These are phyloP conservation scores for Lasioglossum figueresi DNA, from an alignment of 2,888 invertebrate species.

Conservation along the genomic window DNA sequence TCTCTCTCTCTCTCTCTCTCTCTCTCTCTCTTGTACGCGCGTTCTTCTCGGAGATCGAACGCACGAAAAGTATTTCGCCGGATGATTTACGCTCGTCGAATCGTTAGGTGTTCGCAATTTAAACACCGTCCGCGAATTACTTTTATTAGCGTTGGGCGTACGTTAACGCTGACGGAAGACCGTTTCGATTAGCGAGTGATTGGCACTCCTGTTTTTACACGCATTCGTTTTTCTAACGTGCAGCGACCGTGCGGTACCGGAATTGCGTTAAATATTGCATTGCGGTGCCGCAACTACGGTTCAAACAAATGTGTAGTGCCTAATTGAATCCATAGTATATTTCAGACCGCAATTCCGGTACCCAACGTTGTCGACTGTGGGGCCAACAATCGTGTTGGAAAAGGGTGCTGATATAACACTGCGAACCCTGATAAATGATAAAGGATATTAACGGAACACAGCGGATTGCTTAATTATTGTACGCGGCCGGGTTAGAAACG, in stretches of 20 bases:
- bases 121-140: not conserved
- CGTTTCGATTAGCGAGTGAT: not conserved
- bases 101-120: not conserved
- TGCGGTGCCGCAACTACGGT: too few species aligned
- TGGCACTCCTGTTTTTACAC: not conserved
- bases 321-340: too few species aligned
- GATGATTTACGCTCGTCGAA: slow-evolving; percentile 6
- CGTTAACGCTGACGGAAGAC: not conserved
- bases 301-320: too few species aligned
- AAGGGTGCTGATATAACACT: not conserved
- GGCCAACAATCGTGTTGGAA: not conserved
- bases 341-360: too few species aligned
- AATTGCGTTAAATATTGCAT: too few species aligned
- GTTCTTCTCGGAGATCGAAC: not conserved
- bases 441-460: too few species aligned
- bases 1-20: not conserved
- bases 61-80: not conserved
- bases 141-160: not conserved
- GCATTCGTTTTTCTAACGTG: too few species aligned
- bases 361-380: not conserved
- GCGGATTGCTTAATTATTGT: not conserved
- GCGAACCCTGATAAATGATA: too few species aligned
- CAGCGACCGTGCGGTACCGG: too few species aligned
- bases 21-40: not conserved
- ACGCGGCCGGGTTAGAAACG: too few species aligned